Conservation (phyloP, 2,113 vertebrate genomes). For the Mustela nigripes region DNA sequence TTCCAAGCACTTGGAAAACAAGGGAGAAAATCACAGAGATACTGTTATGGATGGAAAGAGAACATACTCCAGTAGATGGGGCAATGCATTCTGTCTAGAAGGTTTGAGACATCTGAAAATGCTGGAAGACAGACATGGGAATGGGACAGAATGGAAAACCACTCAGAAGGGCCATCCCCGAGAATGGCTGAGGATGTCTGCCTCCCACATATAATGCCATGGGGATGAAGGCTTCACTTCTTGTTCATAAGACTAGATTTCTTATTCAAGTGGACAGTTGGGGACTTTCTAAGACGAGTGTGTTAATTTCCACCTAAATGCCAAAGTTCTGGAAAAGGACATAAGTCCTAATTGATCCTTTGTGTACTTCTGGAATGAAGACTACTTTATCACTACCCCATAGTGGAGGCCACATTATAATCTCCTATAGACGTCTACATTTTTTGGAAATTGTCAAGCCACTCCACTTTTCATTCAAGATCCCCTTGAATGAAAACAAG, state of each 20-base stretch:
- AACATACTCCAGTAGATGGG: not conserved
- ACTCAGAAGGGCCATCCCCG: not conserved
- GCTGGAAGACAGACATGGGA: not conserved
- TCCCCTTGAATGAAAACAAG: conserved; percentile 89
- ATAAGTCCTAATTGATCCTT: not conserved
- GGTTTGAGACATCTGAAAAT: not conserved
- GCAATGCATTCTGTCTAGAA: not conserved
- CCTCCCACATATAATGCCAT: accelerated
- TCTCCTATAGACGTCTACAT: conserved; percentile 92
- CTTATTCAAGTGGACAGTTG: not conserved
- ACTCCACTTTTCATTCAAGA: conserved; percentile 97
- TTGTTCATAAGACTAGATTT: not conserved
- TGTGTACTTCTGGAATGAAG: conserved; percentile 93
- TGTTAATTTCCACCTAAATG: not conserved
- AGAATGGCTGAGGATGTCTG: not conserved
- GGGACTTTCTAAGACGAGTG: not conserved
- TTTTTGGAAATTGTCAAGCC: conserved; percentile 96
- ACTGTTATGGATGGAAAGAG: not conserved
- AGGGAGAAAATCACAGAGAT: conserved; percentile 30
- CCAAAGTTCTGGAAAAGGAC: not conserved
- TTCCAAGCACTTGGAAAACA: conserved; percentile 91
- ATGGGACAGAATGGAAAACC: not conserved
- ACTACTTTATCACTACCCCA: conserved; percentile 95
- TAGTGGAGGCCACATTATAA: conserved; percentile 94
- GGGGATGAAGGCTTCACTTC: not conserved